These are phyloP conservation scores for Drosophila mercatorum DNA, from an alignment of 2,888 invertebrate species.

Conservation along the genomic window DNA sequence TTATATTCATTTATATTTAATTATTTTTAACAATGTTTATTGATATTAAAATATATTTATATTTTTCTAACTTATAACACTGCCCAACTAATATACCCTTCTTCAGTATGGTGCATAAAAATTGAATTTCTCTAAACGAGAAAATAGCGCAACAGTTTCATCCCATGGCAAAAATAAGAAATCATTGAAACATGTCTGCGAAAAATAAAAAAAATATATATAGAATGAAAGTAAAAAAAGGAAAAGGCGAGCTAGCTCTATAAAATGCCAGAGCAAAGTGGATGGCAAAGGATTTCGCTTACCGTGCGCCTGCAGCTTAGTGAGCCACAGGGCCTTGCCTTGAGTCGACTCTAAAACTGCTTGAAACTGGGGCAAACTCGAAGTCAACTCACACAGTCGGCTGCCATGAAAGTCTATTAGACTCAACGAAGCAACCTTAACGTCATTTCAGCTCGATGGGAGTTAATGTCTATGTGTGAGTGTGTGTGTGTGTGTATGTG, in stretches of 20 bases:
- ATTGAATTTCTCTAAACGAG: conserved; percentile 64
- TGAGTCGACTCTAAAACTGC: conserved; percentile 40
- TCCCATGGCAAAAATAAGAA: conserved; percentile 72
- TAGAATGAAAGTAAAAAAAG: background rate
- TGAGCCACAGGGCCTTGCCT: conserved; percentile 37
- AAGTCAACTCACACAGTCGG: conserved; percentile 58
- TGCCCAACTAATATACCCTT: background rate
- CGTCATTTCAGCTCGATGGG: conserved; percentile 69
- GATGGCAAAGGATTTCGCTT: conserved; percentile 68
- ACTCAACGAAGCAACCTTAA: conserved; percentile 80
- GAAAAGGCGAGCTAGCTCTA: conserved; percentile 30
- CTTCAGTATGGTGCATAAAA: conserved; percentile 23
- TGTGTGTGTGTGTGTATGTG: conserved; percentile 27
- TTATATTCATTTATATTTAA: no score
- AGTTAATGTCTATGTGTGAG: conserved; percentile 56
- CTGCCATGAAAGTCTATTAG: conserved; percentile 80
- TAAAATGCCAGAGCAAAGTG: conserved; percentile 54
- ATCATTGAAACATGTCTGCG: conserved; percentile 78
- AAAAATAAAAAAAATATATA: conserved; percentile 35
- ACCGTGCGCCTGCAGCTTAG: conserved; percentile 51
- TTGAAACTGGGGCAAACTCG: conserved; percentile 69
- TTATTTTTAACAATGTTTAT: no score
- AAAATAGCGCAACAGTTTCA: conserved; percentile 77
- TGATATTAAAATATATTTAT: no score
- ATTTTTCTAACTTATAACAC: no score